Base-by-base conservation (phyloP, 2,888 invertebrate genomes). In the Rhingia campestris region DNA sequence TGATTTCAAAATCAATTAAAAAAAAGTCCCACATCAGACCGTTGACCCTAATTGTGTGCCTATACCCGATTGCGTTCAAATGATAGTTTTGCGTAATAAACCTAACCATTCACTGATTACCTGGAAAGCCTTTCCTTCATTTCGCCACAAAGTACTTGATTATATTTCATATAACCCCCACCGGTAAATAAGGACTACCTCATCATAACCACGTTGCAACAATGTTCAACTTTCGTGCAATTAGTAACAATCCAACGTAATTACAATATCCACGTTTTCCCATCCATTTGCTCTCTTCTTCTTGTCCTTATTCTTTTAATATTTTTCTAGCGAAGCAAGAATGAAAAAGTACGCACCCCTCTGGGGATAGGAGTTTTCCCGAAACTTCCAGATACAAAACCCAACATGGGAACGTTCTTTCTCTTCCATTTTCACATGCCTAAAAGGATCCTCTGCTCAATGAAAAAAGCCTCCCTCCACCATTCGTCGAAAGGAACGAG, bases 211-310 rank as follows among this genome's bases (percentile, higher is more conserved):
- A 47, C 43, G 43, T 6, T 35, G 35, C 45, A 59, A 14, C 63
- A 80, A 70, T 69, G 5, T 39, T 45, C 47, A 41, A 54, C 47
- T 53, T 49, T 69, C 64, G 58, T 70, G 70, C 80, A 84, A 80
- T 84, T 80, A 84, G 80, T 51, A 45, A 80, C 84, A 80, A 84
- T 84, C 12, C 74, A 64, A 69, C 79, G 82, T 84, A 84, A 84
- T 84, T 70, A 84, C 82, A 64, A 61, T 33, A 66, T 80, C 66
- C 64, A 75, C 61, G 54, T 54, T 61, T 47, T 72, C 37, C 53
- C 32, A 54, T 39, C 53, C 43, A n/a, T 58, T 39, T 61, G 3
- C 6, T 22, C 22, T 22, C 22, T 22, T 22, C 22, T 22, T 22
- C 22, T 54, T 14, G 12, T 56, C 33, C n/a, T 5, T 39, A 2